These are phyloP conservation scores for Escarpia spicata DNA, from an alignment of 2,888 invertebrate species.

Conservation along the genomic window DNA sequence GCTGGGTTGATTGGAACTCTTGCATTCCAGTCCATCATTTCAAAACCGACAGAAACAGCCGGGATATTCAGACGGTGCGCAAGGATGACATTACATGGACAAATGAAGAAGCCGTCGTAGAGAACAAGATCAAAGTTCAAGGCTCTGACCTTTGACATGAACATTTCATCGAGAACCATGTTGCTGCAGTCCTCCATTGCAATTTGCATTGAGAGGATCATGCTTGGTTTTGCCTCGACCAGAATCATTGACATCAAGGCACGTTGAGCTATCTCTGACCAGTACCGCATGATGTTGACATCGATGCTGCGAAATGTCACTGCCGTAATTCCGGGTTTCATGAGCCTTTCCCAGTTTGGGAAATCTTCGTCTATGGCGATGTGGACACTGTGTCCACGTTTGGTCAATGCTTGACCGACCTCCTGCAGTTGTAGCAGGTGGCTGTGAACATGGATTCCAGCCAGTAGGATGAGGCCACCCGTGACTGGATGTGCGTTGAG, in stretches of 20 bases:
- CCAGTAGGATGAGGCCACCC: neutral
- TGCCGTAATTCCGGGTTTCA: neutral
- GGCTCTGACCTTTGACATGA: neutral
- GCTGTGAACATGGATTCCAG: neutral
- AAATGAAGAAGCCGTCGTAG: slow-evolving; percentile 24
- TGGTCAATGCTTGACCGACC: neutral
- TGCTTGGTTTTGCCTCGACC: neutral
- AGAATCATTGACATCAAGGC: neutral
- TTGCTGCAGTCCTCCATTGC: slow-evolving; percentile 24
- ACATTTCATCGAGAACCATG: slow-evolving; percentile 17
- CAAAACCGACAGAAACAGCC: slow-evolving; percentile 27
- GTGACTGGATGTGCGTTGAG: neutral
- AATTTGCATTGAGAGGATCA: neutral
- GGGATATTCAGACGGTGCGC: slow-evolving; percentile 36
- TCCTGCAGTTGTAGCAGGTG: slow-evolving; percentile 9
- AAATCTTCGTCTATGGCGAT: neutral
- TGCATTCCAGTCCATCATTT: neutral
- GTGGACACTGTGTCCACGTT: neutral
- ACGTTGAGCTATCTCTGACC: neutral
- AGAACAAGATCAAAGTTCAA: slow-evolving; percentile 37
- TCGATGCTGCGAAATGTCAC: neutral
- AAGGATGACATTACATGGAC: slow-evolving; percentile 26
- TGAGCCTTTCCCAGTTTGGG: neutral
- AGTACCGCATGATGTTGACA: neutral
- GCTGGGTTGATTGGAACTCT: slow-evolving; percentile 24